These are phyloP conservation scores for Zaprionus davidi DNA, from an alignment of 1,140 invertebrate species.

Conservation along the genomic window DNA sequence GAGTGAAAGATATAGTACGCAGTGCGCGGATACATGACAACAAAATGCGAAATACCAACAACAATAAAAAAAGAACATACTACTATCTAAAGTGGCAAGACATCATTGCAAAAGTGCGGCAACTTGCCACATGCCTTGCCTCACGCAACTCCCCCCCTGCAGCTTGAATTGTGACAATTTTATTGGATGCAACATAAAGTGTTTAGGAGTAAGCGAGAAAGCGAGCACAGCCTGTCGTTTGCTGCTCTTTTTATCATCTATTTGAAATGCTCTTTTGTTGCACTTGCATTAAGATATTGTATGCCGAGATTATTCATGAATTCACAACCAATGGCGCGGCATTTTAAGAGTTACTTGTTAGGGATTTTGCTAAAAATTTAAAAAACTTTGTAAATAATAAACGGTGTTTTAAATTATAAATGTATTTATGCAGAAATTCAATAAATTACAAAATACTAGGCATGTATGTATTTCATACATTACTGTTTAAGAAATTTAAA, in stretches of 20 bases:
- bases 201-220: constrained; percentile 11
- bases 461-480: too few relatives aligned
- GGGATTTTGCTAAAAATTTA: background rate
- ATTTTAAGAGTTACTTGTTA: background rate
- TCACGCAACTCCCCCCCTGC: background rate
- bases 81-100: constrained; percentile 21
- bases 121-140: constrained; percentile 19
- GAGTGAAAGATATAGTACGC: constrained; percentile 20
- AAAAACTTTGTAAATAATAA: too few relatives aligned
- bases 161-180: constrained; percentile 42
- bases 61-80: constrained; percentile 5
- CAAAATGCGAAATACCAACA: background rate
- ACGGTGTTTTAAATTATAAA: too few relatives aligned
- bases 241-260: constrained; percentile 29
- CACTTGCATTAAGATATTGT: constrained; percentile 42
- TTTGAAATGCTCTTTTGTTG: constrained; percentile 27
- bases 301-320: constrained; percentile 38
- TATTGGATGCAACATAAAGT: constrained; percentile 47
- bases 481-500: too few relatives aligned
- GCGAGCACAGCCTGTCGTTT: constrained; percentile 7
- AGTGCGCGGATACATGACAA: constrained; percentile 25
- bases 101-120: background rate
- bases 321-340: constrained; percentile 19
- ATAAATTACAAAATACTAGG: too few relatives aligned
- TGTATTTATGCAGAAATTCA: too few relatives aligned